Evolutionary conservation across 2,797 vertebrate species (phyloP).

Genomic region (Garrulus glandarius): DNA sequence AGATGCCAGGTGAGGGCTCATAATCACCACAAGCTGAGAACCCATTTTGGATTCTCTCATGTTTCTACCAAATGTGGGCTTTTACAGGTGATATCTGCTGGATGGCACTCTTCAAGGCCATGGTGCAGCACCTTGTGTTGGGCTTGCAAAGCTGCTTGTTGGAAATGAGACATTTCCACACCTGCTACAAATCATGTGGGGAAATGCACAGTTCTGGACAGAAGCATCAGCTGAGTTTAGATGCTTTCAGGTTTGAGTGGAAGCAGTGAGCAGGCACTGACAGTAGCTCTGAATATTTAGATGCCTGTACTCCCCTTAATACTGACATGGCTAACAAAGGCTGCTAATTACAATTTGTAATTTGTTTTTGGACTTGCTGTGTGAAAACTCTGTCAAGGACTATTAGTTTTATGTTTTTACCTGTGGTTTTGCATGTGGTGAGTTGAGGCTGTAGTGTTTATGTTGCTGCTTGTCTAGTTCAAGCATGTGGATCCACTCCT

Average conservation of each 20-base stretch:
- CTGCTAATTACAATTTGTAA: background rate
- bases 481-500: background rate
- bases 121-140: background rate
- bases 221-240: background rate
- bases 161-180: background rate
- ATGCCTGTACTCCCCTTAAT: background rate
- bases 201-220: background rate
- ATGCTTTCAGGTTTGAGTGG: background rate
- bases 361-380: background rate
- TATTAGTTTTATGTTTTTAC: background rate
- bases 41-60: background rate
- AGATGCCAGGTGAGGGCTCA: background rate
- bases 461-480: background rate
- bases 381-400: background rate
- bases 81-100: background rate
- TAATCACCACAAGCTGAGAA: background rate
- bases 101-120: background rate
- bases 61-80: background rate
- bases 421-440: background rate
- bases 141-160: background rate
- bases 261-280: background rate
- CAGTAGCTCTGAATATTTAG: background rate
- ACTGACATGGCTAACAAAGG: background rate
- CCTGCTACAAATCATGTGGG: accelerated
- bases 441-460: background rate